Evolutionary conservation across 1,140 invertebrate species (phyloP).

Genomic region (Arctopsyche grandis): DNA sequence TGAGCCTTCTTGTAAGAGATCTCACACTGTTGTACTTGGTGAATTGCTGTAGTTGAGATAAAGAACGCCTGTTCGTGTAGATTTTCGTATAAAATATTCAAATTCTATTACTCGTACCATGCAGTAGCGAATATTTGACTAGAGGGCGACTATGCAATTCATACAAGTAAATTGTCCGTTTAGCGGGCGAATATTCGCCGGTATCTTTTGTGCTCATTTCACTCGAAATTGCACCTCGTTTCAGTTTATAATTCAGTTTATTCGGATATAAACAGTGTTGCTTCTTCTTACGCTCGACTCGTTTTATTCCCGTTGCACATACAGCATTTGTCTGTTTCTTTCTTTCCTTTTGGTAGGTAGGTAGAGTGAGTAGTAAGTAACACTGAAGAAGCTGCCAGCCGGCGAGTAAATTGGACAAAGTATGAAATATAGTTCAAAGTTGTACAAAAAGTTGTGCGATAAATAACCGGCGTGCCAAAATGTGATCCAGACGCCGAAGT

Average conservation of each 20-base stretch:
- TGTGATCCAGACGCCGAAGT: slow-evolving; percentile 45
- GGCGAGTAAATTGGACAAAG: slow-evolving; percentile 48
- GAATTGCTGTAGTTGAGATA: too few species aligned
- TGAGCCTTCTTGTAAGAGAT: too few species aligned
- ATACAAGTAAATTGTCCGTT: background rate
- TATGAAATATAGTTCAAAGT: slow-evolving; percentile 51
- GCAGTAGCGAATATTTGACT: too few species aligned
- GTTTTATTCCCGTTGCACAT: background rate
- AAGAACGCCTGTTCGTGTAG: too few species aligned
- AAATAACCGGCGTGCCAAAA: slow-evolving; percentile 52
- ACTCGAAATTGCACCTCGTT: background rate
- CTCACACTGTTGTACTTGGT: too few species aligned
- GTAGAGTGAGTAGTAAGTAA: too few species aligned
- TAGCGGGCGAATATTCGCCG: background rate
- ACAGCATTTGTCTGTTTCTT: too few species aligned
- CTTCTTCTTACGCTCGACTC: background rate
- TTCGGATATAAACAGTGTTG: background rate
- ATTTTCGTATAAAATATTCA: too few species aligned
- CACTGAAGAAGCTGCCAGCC: too few species aligned
- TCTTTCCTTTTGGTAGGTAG: too few species aligned
- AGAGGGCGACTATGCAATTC: background rate
- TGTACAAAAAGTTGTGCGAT: slow-evolving; percentile 47
- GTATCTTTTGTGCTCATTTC: background rate
- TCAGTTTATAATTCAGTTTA: slow-evolving; percentile 25
- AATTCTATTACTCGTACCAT: too few species aligned